Conservation (phyloP, 2,113 vertebrate species). For the Struthidea cinerea region DNA sequence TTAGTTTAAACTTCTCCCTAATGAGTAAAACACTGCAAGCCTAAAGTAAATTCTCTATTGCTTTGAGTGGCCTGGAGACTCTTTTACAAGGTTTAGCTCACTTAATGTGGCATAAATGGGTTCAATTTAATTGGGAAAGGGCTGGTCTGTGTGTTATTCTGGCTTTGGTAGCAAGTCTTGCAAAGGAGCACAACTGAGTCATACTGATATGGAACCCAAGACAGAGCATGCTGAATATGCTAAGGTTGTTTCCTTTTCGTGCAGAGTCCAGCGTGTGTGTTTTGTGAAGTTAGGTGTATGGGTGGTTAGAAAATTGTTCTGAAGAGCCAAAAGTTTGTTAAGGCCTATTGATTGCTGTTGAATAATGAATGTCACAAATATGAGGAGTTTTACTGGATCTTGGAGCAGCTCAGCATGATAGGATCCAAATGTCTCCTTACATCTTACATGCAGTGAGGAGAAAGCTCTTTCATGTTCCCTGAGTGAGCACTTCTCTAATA, state of each 20-base stretch:
- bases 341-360: not conserved
- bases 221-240: not conserved
- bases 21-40: not conserved
- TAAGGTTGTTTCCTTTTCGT: not conserved
- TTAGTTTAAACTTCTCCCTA: not conserved
- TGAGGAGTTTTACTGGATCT: not conserved
- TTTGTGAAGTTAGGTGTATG: not conserved
- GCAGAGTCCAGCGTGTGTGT: not conserved
- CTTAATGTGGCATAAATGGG: not conserved
- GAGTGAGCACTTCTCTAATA: not conserved
- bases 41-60: not conserved
- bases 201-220: not conserved
- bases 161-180: not conserved
- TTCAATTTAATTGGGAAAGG: not conserved
- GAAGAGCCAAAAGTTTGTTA: conserved; percentile 25
- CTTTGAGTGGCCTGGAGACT: not conserved
- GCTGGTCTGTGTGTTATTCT: not conserved
- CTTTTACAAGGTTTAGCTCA: not conserved
- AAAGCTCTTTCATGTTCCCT: not conserved
- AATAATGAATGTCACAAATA: not conserved
- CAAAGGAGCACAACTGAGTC: not conserved
- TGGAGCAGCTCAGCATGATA: not conserved
- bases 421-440: not conserved
- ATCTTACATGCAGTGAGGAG: not conserved
- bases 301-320: not conserved